Conservation (phyloP, 2,113 vertebrate genomes). For the Seriola quinqueradiata region DNA sequence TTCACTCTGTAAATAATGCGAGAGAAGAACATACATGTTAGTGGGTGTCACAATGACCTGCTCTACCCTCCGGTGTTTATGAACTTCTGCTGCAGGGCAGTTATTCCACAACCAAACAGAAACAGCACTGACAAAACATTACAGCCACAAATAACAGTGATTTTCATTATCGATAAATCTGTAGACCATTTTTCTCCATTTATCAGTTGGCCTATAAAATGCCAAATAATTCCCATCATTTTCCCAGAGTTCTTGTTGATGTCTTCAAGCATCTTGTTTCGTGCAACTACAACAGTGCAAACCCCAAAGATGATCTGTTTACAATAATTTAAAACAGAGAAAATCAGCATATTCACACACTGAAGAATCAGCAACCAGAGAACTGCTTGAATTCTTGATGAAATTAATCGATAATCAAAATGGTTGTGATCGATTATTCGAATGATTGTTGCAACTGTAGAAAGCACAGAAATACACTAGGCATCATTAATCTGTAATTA, state of each 20-base stretch:
- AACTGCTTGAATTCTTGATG: neutral
- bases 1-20: slow-evolving; percentile 11
- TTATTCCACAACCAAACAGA: neutral
- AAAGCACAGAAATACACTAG: neutral
- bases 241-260: neutral
- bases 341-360: neutral
- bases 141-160: neutral
- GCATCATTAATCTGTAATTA: neutral
- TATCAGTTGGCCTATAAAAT: neutral
- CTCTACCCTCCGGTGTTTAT: slow-evolving; percentile 1
- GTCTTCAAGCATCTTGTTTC: neutral
- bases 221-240: neutral
- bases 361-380: neutral
- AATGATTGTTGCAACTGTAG: too few species aligned
- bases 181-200: neutral
- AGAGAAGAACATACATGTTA: slow-evolving; percentile 15
- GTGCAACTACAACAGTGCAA: neutral
- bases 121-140: neutral
- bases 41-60: slow-evolving; percentile 22
- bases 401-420: neutral
- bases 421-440: neutral
- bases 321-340: neutral
- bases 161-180: neutral
- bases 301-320: neutral
- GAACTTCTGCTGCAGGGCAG: neutral